Evolutionary conservation across 2,797 vertebrate species (phyloP), one percentile per base, ranked within the genome.

Genomic region (Acomys russatus): DNA sequence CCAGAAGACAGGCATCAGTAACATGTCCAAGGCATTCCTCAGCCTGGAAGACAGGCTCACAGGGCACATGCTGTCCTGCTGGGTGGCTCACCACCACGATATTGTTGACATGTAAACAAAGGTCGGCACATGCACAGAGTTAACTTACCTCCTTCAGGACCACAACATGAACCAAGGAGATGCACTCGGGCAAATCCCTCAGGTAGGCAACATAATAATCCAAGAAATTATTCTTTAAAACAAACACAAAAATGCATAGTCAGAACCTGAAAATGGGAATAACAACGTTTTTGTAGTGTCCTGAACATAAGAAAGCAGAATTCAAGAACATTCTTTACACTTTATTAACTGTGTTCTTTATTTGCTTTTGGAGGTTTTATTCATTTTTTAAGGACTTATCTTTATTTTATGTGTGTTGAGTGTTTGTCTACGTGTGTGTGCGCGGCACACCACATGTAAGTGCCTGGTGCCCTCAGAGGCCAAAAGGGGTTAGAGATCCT

Each of bases 121-220:
- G 63, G 59, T 30, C 8, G 17, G 59, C 54, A 30, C 51, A 4
- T 15, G n/a, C n/a, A 18, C 0, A 54, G 6, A 11, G 12, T 25
- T 63, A 76, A 80, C 97, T 85, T 96, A 99, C 99, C 98, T 99
- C 99, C 98, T 99, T 99, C 95, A 99, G 97, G 96, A 99, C 98
- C 88, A 99, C 98, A 98, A 99, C 98, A 28, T 99, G 99, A 95
- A 99, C 98, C 91, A 99, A 98, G 0, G 99, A 99, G 96, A 99
- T 98, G 97, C 99, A 99, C 96, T 99, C 99, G 12, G 99, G 99
- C 63, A 99, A 98, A 97, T 99, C 99, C 98, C 99, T 99, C 97
- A 99, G 98, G 98, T 99, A 99, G 49, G 99, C 99, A 95, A 99
- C 99, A 0, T 99, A 99, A 93, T 99, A 99, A 97, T 99, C 99